Conservation (phyloP, 2,888 invertebrate genomes). For the Lordiphosa andalusiaca region DNA sequence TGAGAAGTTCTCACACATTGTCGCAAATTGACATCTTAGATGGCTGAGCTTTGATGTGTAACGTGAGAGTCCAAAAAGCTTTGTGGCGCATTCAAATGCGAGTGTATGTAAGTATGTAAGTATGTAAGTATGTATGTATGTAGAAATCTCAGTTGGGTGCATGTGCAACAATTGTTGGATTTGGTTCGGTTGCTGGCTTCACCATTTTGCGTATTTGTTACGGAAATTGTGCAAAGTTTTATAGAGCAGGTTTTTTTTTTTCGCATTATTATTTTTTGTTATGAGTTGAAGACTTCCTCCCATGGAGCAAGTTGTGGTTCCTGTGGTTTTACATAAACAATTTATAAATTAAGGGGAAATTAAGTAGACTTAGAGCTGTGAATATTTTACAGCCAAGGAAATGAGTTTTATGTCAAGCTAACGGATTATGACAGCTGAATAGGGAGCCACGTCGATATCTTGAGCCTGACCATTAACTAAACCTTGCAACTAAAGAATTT, state of each 20-base stretch:
- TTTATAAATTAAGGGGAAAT: no score
- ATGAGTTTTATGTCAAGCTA: no score
- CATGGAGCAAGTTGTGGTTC: not conserved
- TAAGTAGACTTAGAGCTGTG: no score
- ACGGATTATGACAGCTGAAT: no score
- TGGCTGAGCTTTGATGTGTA: slow-evolving; percentile 44
- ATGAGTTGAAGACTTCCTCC: slow-evolving; percentile 9
- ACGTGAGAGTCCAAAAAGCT: slow-evolving; percentile 52
- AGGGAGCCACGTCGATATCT: no score
- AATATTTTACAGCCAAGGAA: no score
- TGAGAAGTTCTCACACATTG: slow-evolving; percentile 69
- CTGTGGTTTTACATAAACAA: no score
- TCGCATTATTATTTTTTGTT: slow-evolving; percentile 8
- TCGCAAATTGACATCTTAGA: slow-evolving; percentile 58
- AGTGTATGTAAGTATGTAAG: not conserved
- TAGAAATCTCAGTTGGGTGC: slow-evolving; percentile 33
- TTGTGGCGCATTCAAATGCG: slow-evolving; percentile 16
- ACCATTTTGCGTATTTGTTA: slow-evolving; percentile 22
- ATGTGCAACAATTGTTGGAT: slow-evolving; percentile 42
- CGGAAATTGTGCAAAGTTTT: slow-evolving; percentile 48
- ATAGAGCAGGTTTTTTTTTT: slow-evolving; percentile 18
- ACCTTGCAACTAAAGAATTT: no score
- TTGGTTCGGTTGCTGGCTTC: slow-evolving; percentile 15
- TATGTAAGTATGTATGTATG: not conserved
- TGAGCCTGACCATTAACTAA: no score